phyloP scores from a whole-genome alignment of 1,140 invertebrate genomes.

The Solen grandis region DNA sequence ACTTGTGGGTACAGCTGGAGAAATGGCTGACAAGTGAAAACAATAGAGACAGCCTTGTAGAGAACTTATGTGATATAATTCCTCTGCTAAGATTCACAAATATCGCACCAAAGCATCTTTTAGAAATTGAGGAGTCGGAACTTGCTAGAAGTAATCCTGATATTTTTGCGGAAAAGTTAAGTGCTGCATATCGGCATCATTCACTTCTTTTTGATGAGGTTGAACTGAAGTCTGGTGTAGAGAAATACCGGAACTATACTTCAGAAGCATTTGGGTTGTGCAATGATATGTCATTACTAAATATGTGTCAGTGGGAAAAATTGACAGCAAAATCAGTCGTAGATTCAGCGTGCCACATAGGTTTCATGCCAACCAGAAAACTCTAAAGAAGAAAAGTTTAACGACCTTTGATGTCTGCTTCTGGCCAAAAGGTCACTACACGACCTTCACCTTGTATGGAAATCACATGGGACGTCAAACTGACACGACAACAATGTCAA shows the following conservation, averaged over 20 bases:
- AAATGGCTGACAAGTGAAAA: conserved; percentile 70
- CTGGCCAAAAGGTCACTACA: conserved; percentile 73
- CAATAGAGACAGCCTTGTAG: conserved; percentile 59
- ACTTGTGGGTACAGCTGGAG: conserved; percentile 70
- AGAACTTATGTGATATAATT: conserved; percentile 70
- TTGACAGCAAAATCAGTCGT: conserved; percentile 69
- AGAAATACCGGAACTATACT: conserved; percentile 71
- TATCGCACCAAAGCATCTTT: conserved; percentile 73
- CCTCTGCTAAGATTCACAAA: conserved; percentile 74
- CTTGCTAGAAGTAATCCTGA: conserved; percentile 61
- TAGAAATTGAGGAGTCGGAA: conserved; percentile 68
- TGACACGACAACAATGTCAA: conserved; percentile 68
- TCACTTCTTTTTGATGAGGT: conserved; percentile 68
- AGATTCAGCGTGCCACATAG: conserved; percentile 55
- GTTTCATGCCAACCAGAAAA: conserved; percentile 29
- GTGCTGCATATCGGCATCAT: conserved; percentile 70
- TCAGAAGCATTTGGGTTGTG: conserved; percentile 62
- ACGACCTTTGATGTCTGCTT: conserved; percentile 69
- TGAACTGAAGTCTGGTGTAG: conserved; percentile 26
- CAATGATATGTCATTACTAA: conserved; percentile 61
- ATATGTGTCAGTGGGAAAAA: conserved; percentile 69
- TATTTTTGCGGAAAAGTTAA: conserved; percentile 66
- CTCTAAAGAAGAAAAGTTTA: conserved; percentile 6
- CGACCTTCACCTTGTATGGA: conserved; percentile 70
- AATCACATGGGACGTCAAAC: conserved; percentile 70